Percentiles rank a stretch among this genome's conserved stretches.
These are phyloP conservation scores for Laticauda colubrina DNA, from an alignment of 2,113 vertebrate species.

Conservation along the genomic window DNA sequence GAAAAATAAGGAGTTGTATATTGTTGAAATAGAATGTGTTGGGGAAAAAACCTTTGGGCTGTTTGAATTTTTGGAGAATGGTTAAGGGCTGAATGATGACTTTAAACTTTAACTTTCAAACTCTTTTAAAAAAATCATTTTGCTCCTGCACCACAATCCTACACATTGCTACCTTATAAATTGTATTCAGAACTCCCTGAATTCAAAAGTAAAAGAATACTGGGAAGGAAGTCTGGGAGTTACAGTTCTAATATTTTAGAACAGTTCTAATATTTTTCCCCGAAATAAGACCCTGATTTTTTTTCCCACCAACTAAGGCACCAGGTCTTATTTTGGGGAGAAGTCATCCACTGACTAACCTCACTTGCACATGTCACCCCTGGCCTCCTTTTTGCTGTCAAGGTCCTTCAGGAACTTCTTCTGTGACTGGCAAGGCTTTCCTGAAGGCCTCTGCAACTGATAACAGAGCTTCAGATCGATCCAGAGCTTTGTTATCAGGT, in stretches of 20 bases:
- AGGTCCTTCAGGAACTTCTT: too few species aligned
- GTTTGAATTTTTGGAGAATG: neutral
- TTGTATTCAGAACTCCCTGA: neutral
- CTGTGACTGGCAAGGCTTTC: too few species aligned
- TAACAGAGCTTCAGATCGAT: too few species aligned
- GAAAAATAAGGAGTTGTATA: neutral
- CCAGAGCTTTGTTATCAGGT: too few species aligned
- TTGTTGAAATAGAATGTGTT: neutral
- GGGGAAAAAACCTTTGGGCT: neutral
- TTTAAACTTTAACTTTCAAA: neutral
- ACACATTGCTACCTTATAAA: neutral
- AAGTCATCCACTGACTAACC: too few species aligned
- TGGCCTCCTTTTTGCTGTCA: too few species aligned
- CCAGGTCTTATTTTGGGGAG: too few species aligned
- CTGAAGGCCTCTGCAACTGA: too few species aligned
- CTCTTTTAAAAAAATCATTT: neutral
- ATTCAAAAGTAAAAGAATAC: neutral
- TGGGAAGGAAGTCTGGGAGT: neutral
- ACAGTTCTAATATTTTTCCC: too few species aligned
- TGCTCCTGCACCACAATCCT: neutral
- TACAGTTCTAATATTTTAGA: neutral
- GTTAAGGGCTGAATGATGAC: neutral
- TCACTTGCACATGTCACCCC: too few species aligned
- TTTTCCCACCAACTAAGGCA: too few species aligned
- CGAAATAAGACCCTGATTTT: too few species aligned